Conservation (phyloP, 2,888 invertebrate genomes). For the Cotesia congregata region DNA sequence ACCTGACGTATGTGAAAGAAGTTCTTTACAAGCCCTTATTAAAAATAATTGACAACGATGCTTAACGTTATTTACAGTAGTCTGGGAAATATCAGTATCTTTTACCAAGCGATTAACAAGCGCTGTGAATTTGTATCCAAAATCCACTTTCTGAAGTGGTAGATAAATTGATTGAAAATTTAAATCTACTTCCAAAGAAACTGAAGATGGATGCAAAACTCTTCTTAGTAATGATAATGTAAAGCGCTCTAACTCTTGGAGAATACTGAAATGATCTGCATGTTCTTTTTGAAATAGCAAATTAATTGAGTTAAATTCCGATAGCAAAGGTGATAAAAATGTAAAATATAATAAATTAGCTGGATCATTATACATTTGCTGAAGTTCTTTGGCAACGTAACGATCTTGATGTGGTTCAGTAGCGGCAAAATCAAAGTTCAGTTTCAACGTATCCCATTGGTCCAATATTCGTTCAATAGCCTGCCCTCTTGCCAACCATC, state of each 20-base stretch:
- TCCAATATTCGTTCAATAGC: constrained; percentile 53
- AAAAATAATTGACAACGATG: background rate
- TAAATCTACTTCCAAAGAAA: background rate
- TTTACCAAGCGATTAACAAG: background rate
- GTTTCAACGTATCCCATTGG: constrained; percentile 54
- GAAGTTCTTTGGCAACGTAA: too few relatives aligned
- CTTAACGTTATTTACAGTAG: background rate
- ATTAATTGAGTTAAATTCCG: background rate
- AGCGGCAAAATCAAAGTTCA: background rate
- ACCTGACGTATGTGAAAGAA: background rate
- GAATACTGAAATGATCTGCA: background rate
- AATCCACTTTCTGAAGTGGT: background rate
- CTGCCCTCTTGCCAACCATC: constrained; percentile 49
- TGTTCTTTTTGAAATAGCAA: background rate
- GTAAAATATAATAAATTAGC: background rate
- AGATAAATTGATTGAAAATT: constrained; percentile 8
- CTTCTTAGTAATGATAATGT: background rate
- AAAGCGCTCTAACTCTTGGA: background rate
- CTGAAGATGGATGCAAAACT: constrained; percentile 10
- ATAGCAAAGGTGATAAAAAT: background rate
- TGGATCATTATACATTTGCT: constrained; percentile 20
- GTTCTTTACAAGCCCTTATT: background rate
- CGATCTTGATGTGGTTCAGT: too few relatives aligned
- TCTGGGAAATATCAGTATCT: background rate
- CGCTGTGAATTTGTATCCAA: background rate